phyloP scores from a whole-genome alignment of 2,888 invertebrate genomes.

The Asteroscopus sphinx region DNA sequence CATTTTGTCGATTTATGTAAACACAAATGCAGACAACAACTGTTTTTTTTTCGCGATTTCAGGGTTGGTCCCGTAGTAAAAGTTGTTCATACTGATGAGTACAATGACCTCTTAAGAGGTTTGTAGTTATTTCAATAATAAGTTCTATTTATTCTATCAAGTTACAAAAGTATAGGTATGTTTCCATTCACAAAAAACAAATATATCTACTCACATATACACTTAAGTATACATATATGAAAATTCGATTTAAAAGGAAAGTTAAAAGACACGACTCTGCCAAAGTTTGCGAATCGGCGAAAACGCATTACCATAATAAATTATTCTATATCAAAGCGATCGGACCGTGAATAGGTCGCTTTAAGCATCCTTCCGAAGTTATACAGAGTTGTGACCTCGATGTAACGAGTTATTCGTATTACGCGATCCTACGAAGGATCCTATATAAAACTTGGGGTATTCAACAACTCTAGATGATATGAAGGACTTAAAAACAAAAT shows the following conservation, averaged over 20 bases:
- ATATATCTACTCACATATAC: conserved; percentile 12
- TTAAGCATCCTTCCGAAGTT: conserved; percentile 45
- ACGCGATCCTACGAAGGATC: conserved; percentile 12
- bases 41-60: no score
- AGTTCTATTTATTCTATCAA: conserved; percentile 3
- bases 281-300: conserved; percentile 53
- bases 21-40: no score
- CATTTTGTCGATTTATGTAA: no score
- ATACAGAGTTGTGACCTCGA: conserved; percentile 40
- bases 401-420: conserved; percentile 43
- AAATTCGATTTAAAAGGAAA: conserved; percentile 40
- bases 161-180: conserved; percentile 1
- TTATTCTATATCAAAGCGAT: conserved; percentile 58
- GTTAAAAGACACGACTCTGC: conserved; percentile 41
- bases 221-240: conserved; percentile 16
- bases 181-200: conserved; percentile 14
- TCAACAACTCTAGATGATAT: conserved; percentile 36
- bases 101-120: no score
- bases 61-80: no score
- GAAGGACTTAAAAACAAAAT: conserved; percentile 26
- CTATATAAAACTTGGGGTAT: conserved; percentile 29
- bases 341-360: conserved; percentile 55
- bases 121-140: no score
- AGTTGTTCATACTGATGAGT: no score
- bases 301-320: conserved; percentile 58